Evolutionary conservation across 2,113 vertebrate genomes (phyloP).

Genomic region (Pogona vitticeps): DNA sequence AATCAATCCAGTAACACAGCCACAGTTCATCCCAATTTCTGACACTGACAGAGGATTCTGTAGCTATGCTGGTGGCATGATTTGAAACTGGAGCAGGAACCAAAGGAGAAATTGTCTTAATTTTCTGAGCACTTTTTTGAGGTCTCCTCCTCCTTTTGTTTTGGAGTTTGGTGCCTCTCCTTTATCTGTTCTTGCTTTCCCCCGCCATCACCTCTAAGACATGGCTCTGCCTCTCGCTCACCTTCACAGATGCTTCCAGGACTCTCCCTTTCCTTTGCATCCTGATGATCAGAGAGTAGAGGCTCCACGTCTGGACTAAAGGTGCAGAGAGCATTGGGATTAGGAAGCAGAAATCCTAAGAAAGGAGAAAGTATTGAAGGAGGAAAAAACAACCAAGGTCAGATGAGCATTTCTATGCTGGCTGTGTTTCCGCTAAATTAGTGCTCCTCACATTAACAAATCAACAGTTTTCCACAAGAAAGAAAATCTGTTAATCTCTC

Average conservation of each 20-base stretch:
- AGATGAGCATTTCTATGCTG: neutral
- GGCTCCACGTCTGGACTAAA: neutral
- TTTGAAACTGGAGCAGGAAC: neutral
- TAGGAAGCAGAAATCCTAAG: conserved; percentile 16
- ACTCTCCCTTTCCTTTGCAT: neutral
- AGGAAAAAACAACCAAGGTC: neutral
- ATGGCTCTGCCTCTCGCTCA: neutral
- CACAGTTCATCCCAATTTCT: too few species aligned
- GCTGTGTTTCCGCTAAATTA: neutral
- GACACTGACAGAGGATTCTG: neutral
- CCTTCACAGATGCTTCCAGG: conserved; percentile 6
- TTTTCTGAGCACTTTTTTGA: neutral
- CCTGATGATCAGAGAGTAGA: neutral
- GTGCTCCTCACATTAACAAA: neutral
- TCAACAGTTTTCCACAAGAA: neutral
- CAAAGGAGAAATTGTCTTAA: neutral
- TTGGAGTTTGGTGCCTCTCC: neutral
- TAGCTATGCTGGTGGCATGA: neutral
- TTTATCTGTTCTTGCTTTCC: neutral
- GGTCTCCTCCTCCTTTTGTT: neutral
- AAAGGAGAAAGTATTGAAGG: neutral
- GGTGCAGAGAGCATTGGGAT: neutral
- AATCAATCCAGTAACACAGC: neutral
- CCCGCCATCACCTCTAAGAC: too few species aligned
- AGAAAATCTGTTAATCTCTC: neutral